Base-by-base conservation (phyloP, 2,113 vertebrate genomes). In the Asarcornis scutulata region DNA sequence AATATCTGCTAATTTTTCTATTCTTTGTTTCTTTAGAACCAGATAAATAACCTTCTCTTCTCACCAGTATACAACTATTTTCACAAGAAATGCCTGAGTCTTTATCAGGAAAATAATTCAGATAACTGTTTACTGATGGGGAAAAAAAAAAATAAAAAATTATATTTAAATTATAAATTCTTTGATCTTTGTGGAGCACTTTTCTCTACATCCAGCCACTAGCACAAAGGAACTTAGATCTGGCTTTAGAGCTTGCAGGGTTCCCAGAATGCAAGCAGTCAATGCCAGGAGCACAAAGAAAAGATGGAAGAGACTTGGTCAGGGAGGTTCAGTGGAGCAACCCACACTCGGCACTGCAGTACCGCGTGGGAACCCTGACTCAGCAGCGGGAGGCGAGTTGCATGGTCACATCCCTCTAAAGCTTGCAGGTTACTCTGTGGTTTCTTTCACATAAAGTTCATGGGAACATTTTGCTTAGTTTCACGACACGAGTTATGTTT, bases 391-490 rank as follows among this genome's bases (percentile, higher is more conserved):
- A 89, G 94, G 81, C 0, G 2, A 73, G 66, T 63, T 79, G 77
- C 44, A 0, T 15, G 95, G 83, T 93, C 83, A 87, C 27, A 1
- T 88, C 71, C 82, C 88, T 81, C 77, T 63, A 66, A 53, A 91
- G 44, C 36, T 84, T 52, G 58, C 92, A 95, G 95, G 88, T 96
- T 97, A 69, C 58, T 32, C 74, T 87, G 63, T 46, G 80, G 74
- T 74, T 94, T 89, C 58, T 73, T 55, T 63, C 83, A 92, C 81
- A 77, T 50, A 69, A 83, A 93, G 83, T 89, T 79, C 52, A 4
- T 96, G 96, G 96, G 95, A 96, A 96, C 74, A 32, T 91, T 94
- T 82, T 73, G 69, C 82, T 92, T 88, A 6, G 58, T 94, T 95
- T 91, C 90, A 89, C 74, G 74, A 91, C 86, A 95, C 67, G 55